phyloP scores from a whole-genome alignment of 2,113 vertebrate genomes.

The Peromyscus leucopus region DNA sequence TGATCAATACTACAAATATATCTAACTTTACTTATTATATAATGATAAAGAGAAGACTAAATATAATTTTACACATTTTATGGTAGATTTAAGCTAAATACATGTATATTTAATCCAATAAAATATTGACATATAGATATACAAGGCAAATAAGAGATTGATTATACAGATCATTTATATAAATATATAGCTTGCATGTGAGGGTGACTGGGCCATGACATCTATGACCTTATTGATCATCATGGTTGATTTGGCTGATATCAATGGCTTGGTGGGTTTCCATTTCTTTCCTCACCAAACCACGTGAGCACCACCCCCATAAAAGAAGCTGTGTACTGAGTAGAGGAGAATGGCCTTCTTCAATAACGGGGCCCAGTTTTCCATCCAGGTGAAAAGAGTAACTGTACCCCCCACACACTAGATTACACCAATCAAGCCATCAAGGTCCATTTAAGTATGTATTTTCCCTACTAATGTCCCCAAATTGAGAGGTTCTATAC shows the following conservation, averaged over 20 bases:
- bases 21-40: neutral
- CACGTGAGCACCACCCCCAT: fast-evolving
- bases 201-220: neutral
- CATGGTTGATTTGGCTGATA: too few relatives aligned
- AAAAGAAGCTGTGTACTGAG: neutral
- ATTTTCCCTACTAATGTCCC: neutral
- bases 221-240: neutral
- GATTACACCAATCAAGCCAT: neutral
- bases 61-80: neutral
- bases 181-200: neutral
- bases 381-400: too few relatives aligned
- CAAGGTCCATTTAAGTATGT: neutral
- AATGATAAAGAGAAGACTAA: neutral
- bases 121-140: neutral
- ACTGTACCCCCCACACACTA: too few relatives aligned
- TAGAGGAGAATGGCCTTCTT: neutral
- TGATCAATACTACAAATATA: neutral
- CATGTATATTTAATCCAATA: neutral
- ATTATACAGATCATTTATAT: neutral
- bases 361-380: neutral
- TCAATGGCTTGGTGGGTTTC: neutral
- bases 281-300: too few relatives aligned
- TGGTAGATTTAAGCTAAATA: neutral
- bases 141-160: neutral
- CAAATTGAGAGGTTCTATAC: neutral